These are phyloP conservation scores for Cololabis saira DNA, from an alignment of 2,113 vertebrate genomes.

Conservation along the genomic window DNA sequence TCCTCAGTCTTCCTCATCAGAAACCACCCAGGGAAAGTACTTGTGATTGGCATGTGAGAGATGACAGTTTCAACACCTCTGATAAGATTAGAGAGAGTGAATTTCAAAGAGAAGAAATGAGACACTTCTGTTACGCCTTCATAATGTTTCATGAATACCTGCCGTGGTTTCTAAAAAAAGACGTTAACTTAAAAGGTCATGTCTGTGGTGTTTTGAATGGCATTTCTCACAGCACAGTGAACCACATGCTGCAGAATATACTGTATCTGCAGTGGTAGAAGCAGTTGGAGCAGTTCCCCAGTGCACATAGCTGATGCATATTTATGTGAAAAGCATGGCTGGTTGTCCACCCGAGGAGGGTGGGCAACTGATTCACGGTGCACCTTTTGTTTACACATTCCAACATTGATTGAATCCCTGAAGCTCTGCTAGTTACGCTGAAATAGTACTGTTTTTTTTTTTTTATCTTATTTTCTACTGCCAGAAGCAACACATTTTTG, in stretches of 20 bases:
- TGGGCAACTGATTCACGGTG: conserved; percentile 25
- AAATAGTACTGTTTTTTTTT: conserved; percentile 34
- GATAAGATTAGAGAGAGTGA: conserved; percentile 19
- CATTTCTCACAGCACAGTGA: neutral
- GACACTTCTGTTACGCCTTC: neutral
- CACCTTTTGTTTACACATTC: conserved; percentile 51
- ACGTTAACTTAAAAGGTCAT: neutral
- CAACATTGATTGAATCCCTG: conserved; percentile 46
- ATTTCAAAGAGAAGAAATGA: conserved; percentile 10
- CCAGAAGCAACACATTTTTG: conserved; percentile 46
- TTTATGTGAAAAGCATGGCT: conserved; percentile 16
- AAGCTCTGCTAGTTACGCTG: conserved; percentile 33
- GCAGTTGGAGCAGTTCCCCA: conserved; percentile 1
- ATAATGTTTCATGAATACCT: conserved; percentile 13
- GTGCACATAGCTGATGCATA: conserved; percentile 1
- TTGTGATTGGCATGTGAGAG: conserved; percentile 32
- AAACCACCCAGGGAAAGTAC: neutral
- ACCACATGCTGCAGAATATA: conserved; percentile 4
- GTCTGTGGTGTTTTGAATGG: neutral
- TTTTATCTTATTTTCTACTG: conserved; percentile 49
- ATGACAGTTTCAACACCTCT: conserved; percentile 1
- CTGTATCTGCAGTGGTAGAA: conserved; percentile 22
- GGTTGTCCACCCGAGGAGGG: conserved; percentile 47
- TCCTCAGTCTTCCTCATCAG: conserved; percentile 11
- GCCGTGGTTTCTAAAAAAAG: neutral